A percentile compares a stretch with the other conserved stretches of the same genome.
phyloP scores from a whole-genome alignment of 2,797 vertebrate genomes.

The Manis crassicaudata region DNA sequence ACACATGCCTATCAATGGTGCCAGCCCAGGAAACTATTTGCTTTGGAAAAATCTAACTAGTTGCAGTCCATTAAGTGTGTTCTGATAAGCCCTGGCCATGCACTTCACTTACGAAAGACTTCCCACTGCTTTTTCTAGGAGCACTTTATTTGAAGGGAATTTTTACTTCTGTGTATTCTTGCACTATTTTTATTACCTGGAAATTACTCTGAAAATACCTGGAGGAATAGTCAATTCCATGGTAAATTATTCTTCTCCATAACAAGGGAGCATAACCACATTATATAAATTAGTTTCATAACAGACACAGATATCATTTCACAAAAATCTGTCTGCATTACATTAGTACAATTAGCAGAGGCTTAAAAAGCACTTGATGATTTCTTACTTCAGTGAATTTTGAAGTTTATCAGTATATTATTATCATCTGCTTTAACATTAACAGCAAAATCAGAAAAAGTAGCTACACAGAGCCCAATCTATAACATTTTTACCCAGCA shows the following conservation, averaged over 20 bases:
- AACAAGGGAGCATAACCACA: constrained; percentile 32
- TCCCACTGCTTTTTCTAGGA: neutral
- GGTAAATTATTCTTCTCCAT: constrained; percentile 14
- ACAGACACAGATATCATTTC: constrained; percentile 37
- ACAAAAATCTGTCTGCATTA: neutral
- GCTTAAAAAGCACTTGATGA: neutral
- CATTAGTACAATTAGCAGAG: neutral
- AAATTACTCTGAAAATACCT: constrained; percentile 57
- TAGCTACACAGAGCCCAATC: neutral
- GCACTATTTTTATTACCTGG: constrained; percentile 40
- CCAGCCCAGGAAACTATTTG: neutral
- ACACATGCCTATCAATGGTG: neutral
- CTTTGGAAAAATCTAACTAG: neutral
- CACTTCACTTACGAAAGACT: neutral
- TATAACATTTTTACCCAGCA: neutral
- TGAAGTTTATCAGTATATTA: neutral
- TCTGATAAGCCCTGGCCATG: neutral
- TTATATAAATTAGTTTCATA: constrained; percentile 46
- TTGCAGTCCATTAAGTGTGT: neutral
- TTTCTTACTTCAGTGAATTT: neutral
- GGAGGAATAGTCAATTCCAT: constrained; percentile 25
- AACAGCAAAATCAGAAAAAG: neutral
- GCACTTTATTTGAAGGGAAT: constrained; percentile 26
- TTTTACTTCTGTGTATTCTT: constrained; percentile 40
- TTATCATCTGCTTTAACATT: neutral